A percentile compares a stretch with the other conserved stretches of the same genome.
phyloP scores from a whole-genome alignment of 1,140 invertebrate genomes.

The Heliconius hermathena region DNA sequence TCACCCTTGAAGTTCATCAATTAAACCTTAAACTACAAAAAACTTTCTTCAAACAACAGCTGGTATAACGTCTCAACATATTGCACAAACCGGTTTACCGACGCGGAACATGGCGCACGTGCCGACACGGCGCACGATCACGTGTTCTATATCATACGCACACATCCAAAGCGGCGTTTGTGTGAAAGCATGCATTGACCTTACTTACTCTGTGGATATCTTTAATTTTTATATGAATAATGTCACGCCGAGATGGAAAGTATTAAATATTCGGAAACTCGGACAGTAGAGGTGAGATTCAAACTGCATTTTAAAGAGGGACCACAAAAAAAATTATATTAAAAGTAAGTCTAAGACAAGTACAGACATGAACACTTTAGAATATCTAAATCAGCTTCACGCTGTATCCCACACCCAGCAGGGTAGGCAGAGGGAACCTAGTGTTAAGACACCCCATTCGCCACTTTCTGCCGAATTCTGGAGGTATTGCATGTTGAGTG shows the following conservation, averaged over 20 bases:
- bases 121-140: constrained; percentile 14
- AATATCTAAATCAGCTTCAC: no score
- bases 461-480: no score
- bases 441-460: no score
- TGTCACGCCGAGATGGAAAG: neutral
- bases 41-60: constrained; percentile 3
- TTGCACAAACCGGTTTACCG: constrained; percentile 47
- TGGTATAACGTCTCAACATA: constrained; percentile 23
- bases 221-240: neutral
- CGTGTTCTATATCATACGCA: constrained; percentile 36
- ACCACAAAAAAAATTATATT: no score
- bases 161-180: neutral
- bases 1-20: no score
- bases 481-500: no score
- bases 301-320: no score
- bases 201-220: neutral
- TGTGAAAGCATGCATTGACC: neutral
- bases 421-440: no score
- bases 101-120: constrained; percentile 56
- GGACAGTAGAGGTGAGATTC: no score
- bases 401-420: no score
- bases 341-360: no score
- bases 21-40: neutral
- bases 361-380: no score
- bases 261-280: neutral